Evolutionary conservation across 2,888 invertebrate genomes (phyloP).

Genomic region (Nomada fabriciana): DNA sequence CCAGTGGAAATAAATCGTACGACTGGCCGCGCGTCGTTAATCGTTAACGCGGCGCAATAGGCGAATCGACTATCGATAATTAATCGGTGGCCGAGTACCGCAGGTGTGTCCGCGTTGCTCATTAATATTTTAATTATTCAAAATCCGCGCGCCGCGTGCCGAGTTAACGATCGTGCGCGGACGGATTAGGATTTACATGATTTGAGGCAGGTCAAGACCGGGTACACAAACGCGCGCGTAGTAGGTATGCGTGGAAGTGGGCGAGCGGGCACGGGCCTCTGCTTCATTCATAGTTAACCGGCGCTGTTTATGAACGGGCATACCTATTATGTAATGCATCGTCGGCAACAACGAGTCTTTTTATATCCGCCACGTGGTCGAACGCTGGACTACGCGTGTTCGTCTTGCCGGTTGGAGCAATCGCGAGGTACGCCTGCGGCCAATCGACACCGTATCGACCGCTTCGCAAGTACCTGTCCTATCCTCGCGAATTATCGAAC

Average conservation of each 20-base stretch:
- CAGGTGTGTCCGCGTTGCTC: slow-evolving; percentile 64
- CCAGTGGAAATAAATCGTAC: slow-evolving; percentile 59
- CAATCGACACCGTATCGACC: slow-evolving; percentile 23
- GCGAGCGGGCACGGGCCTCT: slow-evolving; percentile 69
- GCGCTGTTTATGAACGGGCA: slow-evolving; percentile 70
- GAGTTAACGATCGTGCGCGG: slow-evolving; percentile 26
- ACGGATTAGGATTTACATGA: slow-evolving; percentile 69
- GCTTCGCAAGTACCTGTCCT: not conserved
- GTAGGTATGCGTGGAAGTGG: slow-evolving; percentile 58
- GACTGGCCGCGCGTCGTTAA: slow-evolving; percentile 56
- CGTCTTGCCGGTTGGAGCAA: slow-evolving; percentile 7
- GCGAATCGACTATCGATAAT: slow-evolving; percentile 68
- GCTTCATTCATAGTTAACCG: slow-evolving; percentile 74
- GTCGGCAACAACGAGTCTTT: slow-evolving; percentile 68
- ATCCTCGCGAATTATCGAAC: not conserved
- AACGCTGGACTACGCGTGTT: slow-evolving; percentile 49
- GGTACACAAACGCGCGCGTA: slow-evolving; percentile 28
- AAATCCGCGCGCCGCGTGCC: slow-evolving; percentile 30
- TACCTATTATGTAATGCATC: slow-evolving; percentile 70
- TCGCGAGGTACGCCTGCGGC: slow-evolving; percentile 14
- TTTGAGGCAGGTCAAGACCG: slow-evolving; percentile 76
- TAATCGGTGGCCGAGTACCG: slow-evolving; percentile 57
- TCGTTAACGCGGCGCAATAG: slow-evolving; percentile 70
- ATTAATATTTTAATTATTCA: slow-evolving; percentile 72
- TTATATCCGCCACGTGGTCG: slow-evolving; percentile 67